phyloP scores from a whole-genome alignment of 2,113 vertebrate genomes.

The Aramus guarauna region DNA sequence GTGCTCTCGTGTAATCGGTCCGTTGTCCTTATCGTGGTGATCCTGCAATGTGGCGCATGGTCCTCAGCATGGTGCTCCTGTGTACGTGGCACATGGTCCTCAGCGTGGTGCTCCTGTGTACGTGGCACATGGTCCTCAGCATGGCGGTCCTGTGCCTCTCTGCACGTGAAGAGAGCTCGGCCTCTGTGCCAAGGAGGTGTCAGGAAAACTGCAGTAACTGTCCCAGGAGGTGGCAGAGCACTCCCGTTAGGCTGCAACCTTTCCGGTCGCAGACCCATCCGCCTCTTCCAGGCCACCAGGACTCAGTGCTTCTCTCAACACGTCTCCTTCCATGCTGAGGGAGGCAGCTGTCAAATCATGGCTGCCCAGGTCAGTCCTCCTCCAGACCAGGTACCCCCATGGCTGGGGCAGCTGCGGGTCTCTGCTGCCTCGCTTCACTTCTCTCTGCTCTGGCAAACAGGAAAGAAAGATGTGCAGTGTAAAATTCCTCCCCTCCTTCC shows the following conservation, averaged over 20 bases:
- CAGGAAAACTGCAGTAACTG: background rate
- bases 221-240: background rate
- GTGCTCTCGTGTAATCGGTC: background rate
- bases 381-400: background rate
- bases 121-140: background rate
- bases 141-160: background rate
- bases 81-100: background rate
- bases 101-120: background rate
- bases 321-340: background rate
- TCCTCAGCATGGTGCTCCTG: background rate
- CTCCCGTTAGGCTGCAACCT: accelerated
- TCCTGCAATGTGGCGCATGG: too few relatives aligned
- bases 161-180: background rate
- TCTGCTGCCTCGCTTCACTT: background rate
- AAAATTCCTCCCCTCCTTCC: background rate
- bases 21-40: background rate
- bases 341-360: background rate
- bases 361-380: background rate
- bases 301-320: background rate
- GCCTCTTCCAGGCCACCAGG: background rate
- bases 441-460: background rate
- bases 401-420: background rate
- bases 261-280: background rate
- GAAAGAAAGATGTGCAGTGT: background rate
- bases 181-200: background rate